Conservation (phyloP, 2,113 vertebrate species). For the Dinomys branickii region DNA sequence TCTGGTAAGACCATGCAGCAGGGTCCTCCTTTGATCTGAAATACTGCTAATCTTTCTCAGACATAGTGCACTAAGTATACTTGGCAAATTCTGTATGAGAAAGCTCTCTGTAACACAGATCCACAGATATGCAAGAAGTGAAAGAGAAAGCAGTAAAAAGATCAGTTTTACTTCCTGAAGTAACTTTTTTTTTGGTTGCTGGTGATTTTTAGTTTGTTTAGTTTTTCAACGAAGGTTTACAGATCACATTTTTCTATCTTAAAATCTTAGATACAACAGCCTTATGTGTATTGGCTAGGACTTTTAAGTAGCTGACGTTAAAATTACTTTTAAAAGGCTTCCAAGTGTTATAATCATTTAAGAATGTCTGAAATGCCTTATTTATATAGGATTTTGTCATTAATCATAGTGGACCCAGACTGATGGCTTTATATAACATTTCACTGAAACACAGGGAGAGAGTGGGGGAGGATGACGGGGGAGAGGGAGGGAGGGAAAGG, state of each 20-base stretch:
- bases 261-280: neutral
- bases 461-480: neutral
- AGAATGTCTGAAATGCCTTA: constrained; percentile 65
- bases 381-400: constrained; percentile 77
- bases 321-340: constrained; percentile 49
- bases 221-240: neutral
- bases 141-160: constrained; percentile 71
- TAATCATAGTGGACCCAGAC: constrained; percentile 72
- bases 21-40: constrained; percentile 93
- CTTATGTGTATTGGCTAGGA: neutral
- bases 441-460: neutral
- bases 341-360: constrained; percentile 12
- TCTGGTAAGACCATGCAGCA: constrained; percentile 90
- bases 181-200: neutral
- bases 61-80: constrained; percentile 81
- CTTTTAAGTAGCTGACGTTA: constrained; percentile 17
- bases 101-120: constrained; percentile 72
- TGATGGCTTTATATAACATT: constrained; percentile 82
- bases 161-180: constrained; percentile 64
- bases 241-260: neutral
- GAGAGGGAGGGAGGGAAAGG: accelerated
- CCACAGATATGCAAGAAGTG: constrained; percentile 70
- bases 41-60: constrained; percentile 91
- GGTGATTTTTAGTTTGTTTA: neutral
- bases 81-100: constrained; percentile 87